Conservation (phyloP, 2,797 vertebrate genomes). For the Lycodopsis pacificus region DNA sequence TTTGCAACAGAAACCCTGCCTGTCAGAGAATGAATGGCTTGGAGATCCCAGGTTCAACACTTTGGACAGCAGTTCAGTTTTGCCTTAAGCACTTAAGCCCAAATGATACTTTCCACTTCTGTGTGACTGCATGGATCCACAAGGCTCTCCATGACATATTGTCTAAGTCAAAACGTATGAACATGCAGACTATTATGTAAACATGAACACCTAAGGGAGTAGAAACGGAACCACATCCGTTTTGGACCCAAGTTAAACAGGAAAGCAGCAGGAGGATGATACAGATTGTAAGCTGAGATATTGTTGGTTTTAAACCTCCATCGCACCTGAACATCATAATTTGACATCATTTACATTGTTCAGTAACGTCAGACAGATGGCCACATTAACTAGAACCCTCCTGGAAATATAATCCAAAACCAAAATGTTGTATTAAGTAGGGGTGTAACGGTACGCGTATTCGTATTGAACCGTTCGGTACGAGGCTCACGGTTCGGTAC, state of each 20-base stretch:
- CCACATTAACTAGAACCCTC: neutral
- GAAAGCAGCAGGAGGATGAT: conserved; percentile 8
- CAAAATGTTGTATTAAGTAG: neutral
- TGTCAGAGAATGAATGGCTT: too few species aligned
- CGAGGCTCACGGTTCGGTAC: too few species aligned
- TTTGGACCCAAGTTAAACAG: neutral
- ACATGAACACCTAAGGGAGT: neutral
- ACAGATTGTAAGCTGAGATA: neutral
- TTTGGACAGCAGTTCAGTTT: neutral
- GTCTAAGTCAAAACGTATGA: neutral
- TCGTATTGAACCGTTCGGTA: too few species aligned
- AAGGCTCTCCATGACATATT: neutral
- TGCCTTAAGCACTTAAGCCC: neutral
- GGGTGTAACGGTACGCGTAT: too few species aligned
- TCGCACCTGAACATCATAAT: neutral
- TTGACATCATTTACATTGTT: neutral
- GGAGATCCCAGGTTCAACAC: neutral
- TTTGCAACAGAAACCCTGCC: too few species aligned
- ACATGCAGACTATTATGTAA: neutral
- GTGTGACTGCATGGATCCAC: neutral
- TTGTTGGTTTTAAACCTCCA: neutral
- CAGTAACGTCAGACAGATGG: neutral
- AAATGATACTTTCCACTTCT: neutral
- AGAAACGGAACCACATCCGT: neutral
- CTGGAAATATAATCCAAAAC: neutral